Evolutionary conservation across 1,140 invertebrate species (phyloP).

Genomic region (Listronotus bonariensis): DNA sequence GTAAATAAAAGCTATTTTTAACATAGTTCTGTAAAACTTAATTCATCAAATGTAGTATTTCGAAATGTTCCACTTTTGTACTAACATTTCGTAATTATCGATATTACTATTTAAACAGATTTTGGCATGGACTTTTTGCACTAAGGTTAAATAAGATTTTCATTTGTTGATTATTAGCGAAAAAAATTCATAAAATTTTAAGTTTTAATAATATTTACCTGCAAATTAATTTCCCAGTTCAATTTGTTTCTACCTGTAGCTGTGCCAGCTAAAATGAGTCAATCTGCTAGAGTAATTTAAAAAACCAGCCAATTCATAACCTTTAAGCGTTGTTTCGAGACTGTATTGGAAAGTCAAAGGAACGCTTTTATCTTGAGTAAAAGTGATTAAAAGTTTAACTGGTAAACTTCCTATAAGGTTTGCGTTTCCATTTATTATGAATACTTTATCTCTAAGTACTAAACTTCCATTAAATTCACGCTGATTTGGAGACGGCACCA

Average conservation of each 20-base stretch:
- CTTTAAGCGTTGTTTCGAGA: slow-evolving; percentile 37
- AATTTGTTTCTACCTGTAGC: slow-evolving; percentile 38
- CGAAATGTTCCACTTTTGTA: too few relatives aligned
- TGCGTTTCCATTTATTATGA: slow-evolving; percentile 44
- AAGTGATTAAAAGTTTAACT: slow-evolving; percentile 44
- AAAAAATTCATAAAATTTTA: slow-evolving; percentile 16
- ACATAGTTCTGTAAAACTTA: too few relatives aligned
- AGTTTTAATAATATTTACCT: slow-evolving; percentile 40
- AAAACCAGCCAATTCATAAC: slow-evolving; percentile 41
- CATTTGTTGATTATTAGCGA: slow-evolving; percentile 6
- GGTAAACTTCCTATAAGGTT: slow-evolving; percentile 42
- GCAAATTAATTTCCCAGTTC: slow-evolving; percentile 48
- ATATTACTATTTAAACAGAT: too few relatives aligned
- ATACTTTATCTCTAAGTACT: slow-evolving; percentile 43
- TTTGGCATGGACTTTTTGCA: too few relatives aligned
- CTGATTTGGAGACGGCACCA: slow-evolving; percentile 24
- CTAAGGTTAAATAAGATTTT: background rate
- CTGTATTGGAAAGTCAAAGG: slow-evolving; percentile 41
- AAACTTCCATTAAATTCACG: slow-evolving; percentile 41
- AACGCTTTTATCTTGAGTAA: slow-evolving; percentile 43
- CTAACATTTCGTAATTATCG: too few relatives aligned
- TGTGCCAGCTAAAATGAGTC: slow-evolving; percentile 41
- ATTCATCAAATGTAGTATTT: too few relatives aligned
- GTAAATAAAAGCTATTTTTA: too few relatives aligned
- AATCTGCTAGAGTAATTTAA: slow-evolving; percentile 42